phyloP scores from a whole-genome alignment of 2,797 vertebrate species.

The Lagodon rhomboides region DNA sequence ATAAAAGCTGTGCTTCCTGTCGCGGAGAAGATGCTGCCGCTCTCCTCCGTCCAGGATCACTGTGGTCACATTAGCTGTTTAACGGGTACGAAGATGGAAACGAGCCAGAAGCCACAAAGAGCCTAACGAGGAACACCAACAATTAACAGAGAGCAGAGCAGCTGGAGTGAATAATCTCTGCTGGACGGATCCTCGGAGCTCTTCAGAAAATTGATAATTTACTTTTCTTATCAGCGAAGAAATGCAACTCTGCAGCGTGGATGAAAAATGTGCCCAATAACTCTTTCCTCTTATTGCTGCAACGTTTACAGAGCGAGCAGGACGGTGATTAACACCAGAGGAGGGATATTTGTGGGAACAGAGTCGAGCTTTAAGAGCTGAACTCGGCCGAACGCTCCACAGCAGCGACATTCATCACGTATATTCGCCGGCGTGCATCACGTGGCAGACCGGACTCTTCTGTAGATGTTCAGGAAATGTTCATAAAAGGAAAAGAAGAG shows the following conservation, averaged over 20 bases:
- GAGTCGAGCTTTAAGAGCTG: neutral
- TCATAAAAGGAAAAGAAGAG: neutral
- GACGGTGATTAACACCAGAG: neutral
- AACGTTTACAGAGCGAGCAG: neutral
- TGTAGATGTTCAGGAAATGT: neutral
- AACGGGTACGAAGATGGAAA: neutral
- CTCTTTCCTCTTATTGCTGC: slow-evolving; percentile 2
- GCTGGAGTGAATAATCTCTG: neutral
- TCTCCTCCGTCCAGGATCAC: neutral
- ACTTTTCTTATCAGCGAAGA: slow-evolving; percentile 1
- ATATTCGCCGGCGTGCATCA: neutral
- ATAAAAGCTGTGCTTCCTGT: slow-evolving; percentile 13
- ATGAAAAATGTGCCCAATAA: neutral
- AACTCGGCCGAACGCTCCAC: neutral
- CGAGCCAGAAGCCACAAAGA: neutral
- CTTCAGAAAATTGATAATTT: neutral
- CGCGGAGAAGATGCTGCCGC: neutral
- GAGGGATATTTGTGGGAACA: neutral
- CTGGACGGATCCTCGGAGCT: neutral
- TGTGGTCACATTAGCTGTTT: neutral
- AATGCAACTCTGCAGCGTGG: neutral
- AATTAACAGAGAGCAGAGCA: neutral
- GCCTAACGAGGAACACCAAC: neutral
- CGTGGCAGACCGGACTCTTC: neutral
- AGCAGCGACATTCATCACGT: slow-evolving; percentile 26